These are phyloP conservation scores for Dipodomys spectabilis DNA, from an alignment of 2,113 vertebrate species.

Conservation along the genomic window DNA sequence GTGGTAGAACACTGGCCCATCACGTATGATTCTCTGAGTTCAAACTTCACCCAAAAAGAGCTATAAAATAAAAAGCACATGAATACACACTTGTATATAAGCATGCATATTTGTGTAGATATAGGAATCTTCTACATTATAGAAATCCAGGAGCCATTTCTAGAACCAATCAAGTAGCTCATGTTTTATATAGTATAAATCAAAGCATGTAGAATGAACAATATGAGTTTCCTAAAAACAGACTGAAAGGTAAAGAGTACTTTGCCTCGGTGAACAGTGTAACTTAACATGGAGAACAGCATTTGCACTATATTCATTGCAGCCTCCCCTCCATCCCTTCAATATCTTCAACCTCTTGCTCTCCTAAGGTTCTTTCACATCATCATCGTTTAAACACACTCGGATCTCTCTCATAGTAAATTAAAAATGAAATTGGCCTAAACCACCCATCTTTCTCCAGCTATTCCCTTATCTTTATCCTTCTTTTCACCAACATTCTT, in stretches of 20 bases:
- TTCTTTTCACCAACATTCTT: slow-evolving; percentile 12
- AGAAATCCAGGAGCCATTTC: not conserved
- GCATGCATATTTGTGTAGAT: not conserved
- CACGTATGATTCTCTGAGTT: too few relatives aligned
- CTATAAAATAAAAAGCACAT: too few relatives aligned
- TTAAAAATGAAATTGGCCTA: not conserved
- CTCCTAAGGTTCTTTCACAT: not conserved
- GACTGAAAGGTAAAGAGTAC: slow-evolving; percentile 4
- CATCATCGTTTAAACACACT: not conserved
- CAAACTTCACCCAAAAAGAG: too few relatives aligned
- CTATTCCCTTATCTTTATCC: not conserved
- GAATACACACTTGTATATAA: too few relatives aligned
- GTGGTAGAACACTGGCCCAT: too few relatives aligned
- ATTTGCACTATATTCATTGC: not conserved
- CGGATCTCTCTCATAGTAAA: not conserved
- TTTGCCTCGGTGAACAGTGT: not conserved
- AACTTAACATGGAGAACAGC: not conserved
- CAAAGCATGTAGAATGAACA: not conserved
- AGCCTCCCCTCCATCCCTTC: not conserved
- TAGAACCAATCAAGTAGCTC: not conserved
- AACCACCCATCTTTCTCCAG: not conserved
- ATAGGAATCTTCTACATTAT: not conserved
- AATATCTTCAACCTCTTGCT: not conserved
- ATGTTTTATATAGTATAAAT: not conserved
- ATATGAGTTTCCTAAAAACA: not conserved